Conservation (phyloP, 2,113 vertebrate genomes). For the Strix uralensis region DNA sequence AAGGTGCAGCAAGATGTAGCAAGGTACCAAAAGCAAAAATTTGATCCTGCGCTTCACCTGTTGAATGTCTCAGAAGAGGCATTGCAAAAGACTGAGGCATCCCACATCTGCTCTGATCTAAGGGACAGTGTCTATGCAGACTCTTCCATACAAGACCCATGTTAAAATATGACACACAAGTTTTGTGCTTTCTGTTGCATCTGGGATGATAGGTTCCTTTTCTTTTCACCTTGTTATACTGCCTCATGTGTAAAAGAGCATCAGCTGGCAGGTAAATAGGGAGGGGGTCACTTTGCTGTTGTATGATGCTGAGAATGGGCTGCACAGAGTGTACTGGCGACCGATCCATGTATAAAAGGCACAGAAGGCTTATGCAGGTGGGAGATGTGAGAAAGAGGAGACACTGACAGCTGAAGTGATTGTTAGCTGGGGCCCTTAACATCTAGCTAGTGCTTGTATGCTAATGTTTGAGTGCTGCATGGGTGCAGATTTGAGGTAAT, state of each 20-base stretch:
- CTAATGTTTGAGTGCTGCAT: neutral
- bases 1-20: neutral
- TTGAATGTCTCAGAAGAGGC: neutral
- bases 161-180: neutral
- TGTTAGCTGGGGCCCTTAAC: neutral
- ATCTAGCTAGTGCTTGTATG: neutral
- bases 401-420: neutral
- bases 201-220: neutral
- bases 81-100: neutral
- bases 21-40: neutral
- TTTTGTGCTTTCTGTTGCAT: neutral
- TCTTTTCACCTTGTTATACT: neutral
- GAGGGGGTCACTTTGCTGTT: neutral
- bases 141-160: neutral
- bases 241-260: neutral
- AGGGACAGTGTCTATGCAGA: neutral
- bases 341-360: fast-evolving
- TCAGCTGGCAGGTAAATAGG: neutral
- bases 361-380: neutral
- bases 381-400: neutral
- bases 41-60: neutral
- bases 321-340: neutral
- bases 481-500: neutral
- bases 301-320: neutral
- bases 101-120: neutral